A percentile compares a stretch with the other conserved stretches of the same genome.
Conservation (phyloP, 2,797 vertebrate species). For the Takifugu ocellatus region DNA sequence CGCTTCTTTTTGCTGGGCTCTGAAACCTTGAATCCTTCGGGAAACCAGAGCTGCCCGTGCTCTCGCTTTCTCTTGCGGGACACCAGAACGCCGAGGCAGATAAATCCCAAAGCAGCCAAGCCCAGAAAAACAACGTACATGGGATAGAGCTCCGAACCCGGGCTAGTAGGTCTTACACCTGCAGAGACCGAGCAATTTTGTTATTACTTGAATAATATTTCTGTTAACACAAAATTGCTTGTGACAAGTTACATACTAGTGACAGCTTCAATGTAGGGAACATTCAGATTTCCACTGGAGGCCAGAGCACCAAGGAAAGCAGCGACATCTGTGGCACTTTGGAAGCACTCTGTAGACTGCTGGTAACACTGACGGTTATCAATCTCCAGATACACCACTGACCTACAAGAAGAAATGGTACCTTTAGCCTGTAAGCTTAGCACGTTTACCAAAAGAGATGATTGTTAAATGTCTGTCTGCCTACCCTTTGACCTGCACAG, state of each 20-base stretch:
- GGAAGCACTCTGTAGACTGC: slow-evolving; percentile 92
- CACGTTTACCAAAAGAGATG: background rate
- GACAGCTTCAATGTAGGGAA: slow-evolving; percentile 97
- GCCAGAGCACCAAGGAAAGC: slow-evolving; percentile 95
- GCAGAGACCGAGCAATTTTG: slow-evolving; percentile 6
- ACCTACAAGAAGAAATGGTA: slow-evolving; percentile 51
- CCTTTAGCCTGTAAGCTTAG: background rate
- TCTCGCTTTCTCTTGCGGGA: slow-evolving; percentile 90
- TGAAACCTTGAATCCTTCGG: slow-evolving; percentile 89
- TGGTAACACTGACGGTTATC: slow-evolving; percentile 98
- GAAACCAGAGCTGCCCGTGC: slow-evolving; percentile 98
- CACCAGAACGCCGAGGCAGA: slow-evolving; percentile 89
- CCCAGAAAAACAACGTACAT: slow-evolving; percentile 84
- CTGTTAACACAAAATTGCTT: background rate
- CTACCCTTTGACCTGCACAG: slow-evolving; percentile 83
- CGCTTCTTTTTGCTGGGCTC: slow-evolving; percentile 96
- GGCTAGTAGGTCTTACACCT: slow-evolving; percentile 81
- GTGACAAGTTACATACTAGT: slow-evolving; percentile 81
- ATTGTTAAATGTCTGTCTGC: slow-evolving; percentile 4
- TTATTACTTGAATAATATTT: background rate
- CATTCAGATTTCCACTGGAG: slow-evolving; percentile 89
- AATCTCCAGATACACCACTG: slow-evolving; percentile 94
- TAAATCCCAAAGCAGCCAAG: slow-evolving; percentile 79
- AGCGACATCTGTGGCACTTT: slow-evolving; percentile 91
- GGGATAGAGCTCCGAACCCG: slow-evolving; percentile 77